These are phyloP conservation scores for Trichomalopsis sarcophagae DNA, from an alignment of 1,140 invertebrate genomes.

Conservation along the genomic window DNA sequence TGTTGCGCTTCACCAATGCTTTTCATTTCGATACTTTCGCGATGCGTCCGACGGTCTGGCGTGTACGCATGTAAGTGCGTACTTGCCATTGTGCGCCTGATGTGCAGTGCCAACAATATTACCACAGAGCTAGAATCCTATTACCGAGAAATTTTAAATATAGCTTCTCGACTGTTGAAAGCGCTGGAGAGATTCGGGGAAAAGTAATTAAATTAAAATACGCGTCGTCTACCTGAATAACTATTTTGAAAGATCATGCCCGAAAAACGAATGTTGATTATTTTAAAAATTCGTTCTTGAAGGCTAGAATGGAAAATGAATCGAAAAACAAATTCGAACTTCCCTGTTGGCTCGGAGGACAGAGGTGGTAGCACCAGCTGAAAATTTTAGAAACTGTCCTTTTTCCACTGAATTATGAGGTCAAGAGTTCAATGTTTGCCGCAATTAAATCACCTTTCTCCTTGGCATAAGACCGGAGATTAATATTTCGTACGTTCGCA, in stretches of 20 bases:
- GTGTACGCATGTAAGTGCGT: too few relatives aligned
- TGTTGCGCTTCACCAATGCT: not conserved
- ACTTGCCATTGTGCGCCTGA: too few relatives aligned
- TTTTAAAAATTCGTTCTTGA: too few relatives aligned
- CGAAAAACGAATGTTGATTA: too few relatives aligned
- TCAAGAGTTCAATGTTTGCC: not conserved
- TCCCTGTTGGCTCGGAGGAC: not conserved
- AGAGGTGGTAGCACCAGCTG: not conserved
- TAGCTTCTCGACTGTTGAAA: too few relatives aligned
- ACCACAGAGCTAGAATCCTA: too few relatives aligned
- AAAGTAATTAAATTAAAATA: too few relatives aligned
- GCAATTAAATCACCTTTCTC: not conserved
- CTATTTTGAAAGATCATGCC: not conserved
- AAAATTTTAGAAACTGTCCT: not conserved
- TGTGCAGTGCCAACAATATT: too few relatives aligned
- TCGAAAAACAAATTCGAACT: not conserved
- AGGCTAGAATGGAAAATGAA: not conserved
- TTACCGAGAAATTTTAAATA: too few relatives aligned
- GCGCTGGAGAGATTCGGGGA: too few relatives aligned
- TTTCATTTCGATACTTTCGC: not conserved
- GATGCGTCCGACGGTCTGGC: too few relatives aligned
- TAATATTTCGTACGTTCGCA: not conserved
- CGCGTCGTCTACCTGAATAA: not conserved
- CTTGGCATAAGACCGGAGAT: not conserved
- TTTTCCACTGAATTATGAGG: not conserved